phyloP scores from a whole-genome alignment of 2,113 vertebrate species.

The Numida meleagris region DNA sequence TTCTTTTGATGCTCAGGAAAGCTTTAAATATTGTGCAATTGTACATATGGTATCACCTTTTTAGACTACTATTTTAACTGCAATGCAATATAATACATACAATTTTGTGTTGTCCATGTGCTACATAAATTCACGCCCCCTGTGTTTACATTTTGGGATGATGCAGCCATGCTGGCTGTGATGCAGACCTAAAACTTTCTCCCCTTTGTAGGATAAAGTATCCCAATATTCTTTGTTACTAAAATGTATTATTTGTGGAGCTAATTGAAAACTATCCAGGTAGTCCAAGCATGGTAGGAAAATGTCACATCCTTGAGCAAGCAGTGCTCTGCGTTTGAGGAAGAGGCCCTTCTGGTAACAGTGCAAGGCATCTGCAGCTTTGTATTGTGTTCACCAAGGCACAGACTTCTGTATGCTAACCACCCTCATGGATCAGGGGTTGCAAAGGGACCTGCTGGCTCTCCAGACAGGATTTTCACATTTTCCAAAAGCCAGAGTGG shows the following conservation, averaged over 20 bases:
- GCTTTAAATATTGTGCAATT: neutral
- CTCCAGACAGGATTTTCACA: neutral
- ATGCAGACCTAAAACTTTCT: neutral
- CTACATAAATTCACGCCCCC: neutral
- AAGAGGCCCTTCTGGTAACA: neutral
- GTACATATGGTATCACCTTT: neutral
- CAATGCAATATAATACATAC: neutral
- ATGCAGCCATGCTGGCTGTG: neutral
- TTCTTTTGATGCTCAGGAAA: neutral
- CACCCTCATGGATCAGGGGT: neutral
- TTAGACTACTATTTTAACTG: neutral
- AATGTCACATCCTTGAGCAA: neutral
- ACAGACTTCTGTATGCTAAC: neutral
- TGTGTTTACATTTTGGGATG: neutral
- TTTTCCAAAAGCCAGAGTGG: neutral
- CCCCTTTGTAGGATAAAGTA: neutral
- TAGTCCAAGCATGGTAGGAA: neutral
- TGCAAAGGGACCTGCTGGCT: neutral
- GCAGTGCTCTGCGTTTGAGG: neutral
- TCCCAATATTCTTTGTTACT: neutral
- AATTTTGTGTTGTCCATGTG: neutral
- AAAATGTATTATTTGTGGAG: neutral
- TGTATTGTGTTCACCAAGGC: neutral
- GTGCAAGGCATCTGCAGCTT: neutral
- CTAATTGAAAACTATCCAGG: neutral